Evolutionary conservation across 1,140 invertebrate species (phyloP), one percentile per base, ranked within the genome.

Genomic region (Phymorhynchus buccinoides): DNA sequence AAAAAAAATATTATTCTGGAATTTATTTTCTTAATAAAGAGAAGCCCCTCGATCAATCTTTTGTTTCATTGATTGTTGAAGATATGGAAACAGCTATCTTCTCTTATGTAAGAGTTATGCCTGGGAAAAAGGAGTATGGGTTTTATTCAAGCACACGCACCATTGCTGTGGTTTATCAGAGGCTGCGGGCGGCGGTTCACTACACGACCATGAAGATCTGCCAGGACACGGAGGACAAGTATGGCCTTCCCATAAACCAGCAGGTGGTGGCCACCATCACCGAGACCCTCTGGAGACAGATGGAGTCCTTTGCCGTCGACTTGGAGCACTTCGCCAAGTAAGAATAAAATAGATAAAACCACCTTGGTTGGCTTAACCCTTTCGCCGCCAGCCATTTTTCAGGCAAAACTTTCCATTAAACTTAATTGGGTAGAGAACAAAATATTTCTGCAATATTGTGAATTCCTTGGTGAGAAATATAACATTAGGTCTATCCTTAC

Each of bases 281-380:
- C 41, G 88, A 90, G 68, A 86, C 88, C n/a, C 75, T 88, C 39
- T 90, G 88, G 87, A 86, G 77, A 84, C 87, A 89, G 37, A 80
- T 81, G 48, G 80, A 88, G 73, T 83, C 86, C 6, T 84, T 88
- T 84, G 85, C 87, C 3, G 44, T 82, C 35, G 90, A 90, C 86
- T 75, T 90, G 18, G 89, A 90, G 84, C 30, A 83, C 30, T 90
- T 90, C 88, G 89, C 89, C 27, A 91, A 87, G 89, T 90, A 87
- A 35, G 75, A 62, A 77, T 41, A 30, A 18, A 6, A n/a, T 79
- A 44, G n/a, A n/a, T n/a, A n/a, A n/a, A n/a, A n/a, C n/a, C n/a
- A n/a, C n/a, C n/a, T n/a, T n/a, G n/a, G n/a, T n/a, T n/a, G n/a
- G n/a, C n/a, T n/a, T n/a, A n/a, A n/a, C n/a, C n/a, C n/a, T n/a